Evolutionary conservation across 2,888 invertebrate species (phyloP).

Genomic region (Himalopsyche japonica): DNA sequence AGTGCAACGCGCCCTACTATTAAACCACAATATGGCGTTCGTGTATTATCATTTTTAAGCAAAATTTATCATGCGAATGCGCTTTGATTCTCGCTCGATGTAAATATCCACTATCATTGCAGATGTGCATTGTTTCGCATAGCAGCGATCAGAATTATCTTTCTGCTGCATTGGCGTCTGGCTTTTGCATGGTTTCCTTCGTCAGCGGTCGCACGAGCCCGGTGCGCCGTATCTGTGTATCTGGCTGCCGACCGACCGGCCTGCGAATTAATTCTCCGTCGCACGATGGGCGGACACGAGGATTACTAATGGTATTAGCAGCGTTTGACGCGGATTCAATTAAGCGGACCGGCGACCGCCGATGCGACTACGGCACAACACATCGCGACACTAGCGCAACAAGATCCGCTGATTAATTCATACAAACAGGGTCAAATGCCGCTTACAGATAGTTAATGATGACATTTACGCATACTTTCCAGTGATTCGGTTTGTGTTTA

Average conservation of each 20-base stretch:
- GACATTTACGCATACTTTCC: not conserved
- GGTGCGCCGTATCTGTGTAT: not conserved
- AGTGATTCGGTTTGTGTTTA: not conserved
- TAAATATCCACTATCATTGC: too few relatives aligned
- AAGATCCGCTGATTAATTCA: not conserved
- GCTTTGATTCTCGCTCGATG: too few relatives aligned
- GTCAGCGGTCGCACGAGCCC: not conserved
- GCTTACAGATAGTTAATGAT: not conserved
- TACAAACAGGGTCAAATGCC: not conserved
- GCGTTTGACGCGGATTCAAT: constrained; percentile 39
- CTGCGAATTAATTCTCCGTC: constrained; percentile 27
- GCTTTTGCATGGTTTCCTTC: not conserved
- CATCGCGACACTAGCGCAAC: not conserved
- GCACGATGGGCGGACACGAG: constrained; percentile 19
- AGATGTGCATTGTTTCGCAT: not conserved
- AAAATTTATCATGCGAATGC: too few relatives aligned
- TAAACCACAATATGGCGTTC: too few relatives aligned
- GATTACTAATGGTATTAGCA: constrained; percentile 40
- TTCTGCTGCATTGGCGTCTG: not conserved
- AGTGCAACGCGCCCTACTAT: too few relatives aligned
- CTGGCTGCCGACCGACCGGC: not conserved
- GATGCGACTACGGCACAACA: not conserved
- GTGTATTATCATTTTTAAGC: too few relatives aligned
- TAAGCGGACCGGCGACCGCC: constrained; percentile 31
- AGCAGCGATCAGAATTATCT: not conserved